Evolutionary conservation across 2,888 invertebrate species (phyloP).

Genomic region (Drosophila flavopinicola): DNA sequence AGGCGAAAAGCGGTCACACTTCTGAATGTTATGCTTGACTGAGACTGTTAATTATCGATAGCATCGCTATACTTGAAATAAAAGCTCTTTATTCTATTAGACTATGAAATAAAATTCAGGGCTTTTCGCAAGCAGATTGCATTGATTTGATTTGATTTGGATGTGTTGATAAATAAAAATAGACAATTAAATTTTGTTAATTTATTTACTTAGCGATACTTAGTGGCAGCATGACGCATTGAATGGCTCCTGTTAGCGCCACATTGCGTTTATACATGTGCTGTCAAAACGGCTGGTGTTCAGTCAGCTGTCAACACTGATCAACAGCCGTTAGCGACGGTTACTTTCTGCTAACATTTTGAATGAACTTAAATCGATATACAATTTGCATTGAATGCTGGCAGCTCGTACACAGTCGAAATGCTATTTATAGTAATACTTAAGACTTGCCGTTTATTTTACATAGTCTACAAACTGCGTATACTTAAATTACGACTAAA

Average conservation of each 20-base stretch:
- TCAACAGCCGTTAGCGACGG: neutral
- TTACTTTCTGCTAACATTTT: neutral
- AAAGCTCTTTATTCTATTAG: neutral
- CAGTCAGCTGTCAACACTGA: slow-evolving; percentile 7
- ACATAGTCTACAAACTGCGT: too few relatives aligned
- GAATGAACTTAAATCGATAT: neutral
- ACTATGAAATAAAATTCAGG: neutral
- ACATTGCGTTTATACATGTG: neutral
- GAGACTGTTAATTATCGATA: slow-evolving; percentile 13
- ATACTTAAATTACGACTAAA: too few relatives aligned
- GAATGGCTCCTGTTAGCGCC: slow-evolving; percentile 19
- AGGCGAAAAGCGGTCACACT: slow-evolving; percentile 11
- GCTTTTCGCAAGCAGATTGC: neutral
- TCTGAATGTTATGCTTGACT: slow-evolving; percentile 9
- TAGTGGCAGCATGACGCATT: slow-evolving; percentile 7
- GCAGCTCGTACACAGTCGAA: neutral
- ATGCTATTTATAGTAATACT: slow-evolving; percentile 39
- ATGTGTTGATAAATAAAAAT: neutral
- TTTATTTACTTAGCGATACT: neutral
- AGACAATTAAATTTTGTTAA: neutral
- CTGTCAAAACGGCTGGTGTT: neutral
- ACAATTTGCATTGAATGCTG: neutral
- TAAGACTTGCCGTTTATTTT: slow-evolving; percentile 54
- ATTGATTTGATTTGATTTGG: neutral
- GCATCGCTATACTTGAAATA: neutral